These are phyloP conservation scores for Bombus picipes DNA, from an alignment of 1,140 invertebrate species.

Conservation along the genomic window DNA sequence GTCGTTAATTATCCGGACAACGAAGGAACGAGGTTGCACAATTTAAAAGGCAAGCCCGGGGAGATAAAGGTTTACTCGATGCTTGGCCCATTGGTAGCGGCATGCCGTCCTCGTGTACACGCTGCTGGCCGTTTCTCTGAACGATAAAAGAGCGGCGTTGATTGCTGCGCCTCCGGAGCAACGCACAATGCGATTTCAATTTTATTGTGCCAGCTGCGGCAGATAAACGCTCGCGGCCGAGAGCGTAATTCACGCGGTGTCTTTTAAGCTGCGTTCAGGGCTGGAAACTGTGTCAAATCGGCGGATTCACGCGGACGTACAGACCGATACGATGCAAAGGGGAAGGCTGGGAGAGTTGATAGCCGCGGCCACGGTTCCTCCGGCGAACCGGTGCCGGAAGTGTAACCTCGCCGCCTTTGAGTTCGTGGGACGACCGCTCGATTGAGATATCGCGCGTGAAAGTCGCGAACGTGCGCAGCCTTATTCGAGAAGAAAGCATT, in stretches of 20 bases:
- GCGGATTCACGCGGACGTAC: slow-evolving; percentile 52
- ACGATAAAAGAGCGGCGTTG: slow-evolving; percentile 76
- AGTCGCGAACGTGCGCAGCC: not conserved
- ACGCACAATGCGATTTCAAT: slow-evolving; percentile 78
- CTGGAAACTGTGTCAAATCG: slow-evolving; percentile 77
- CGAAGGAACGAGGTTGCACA: slow-evolving; percentile 46
- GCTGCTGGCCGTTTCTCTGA: slow-evolving; percentile 66
- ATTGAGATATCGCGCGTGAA: slow-evolving; percentile 38
- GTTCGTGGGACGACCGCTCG: not conserved
- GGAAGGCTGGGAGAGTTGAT: no score
- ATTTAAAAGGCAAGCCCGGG: slow-evolving; percentile 52
- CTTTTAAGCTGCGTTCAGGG: slow-evolving; percentile 74
- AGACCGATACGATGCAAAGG: not conserved
- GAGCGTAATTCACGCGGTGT: slow-evolving; percentile 76
- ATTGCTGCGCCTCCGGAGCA: slow-evolving; percentile 70
- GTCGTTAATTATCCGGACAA: slow-evolving; percentile 52
- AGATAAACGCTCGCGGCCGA: slow-evolving; percentile 67
- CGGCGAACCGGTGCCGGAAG: slow-evolving; percentile 17
- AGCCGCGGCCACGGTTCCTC: no score
- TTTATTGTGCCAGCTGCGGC: slow-evolving; percentile 79
- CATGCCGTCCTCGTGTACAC: not conserved
- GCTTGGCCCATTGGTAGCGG: slow-evolving; percentile 17
- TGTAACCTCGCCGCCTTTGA: not conserved
- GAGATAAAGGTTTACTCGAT: slow-evolving; percentile 35
- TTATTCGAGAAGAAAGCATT: not conserved